Conservation (phyloP, 2,113 vertebrate genomes). For the Triplophysa rosa region DNA sequence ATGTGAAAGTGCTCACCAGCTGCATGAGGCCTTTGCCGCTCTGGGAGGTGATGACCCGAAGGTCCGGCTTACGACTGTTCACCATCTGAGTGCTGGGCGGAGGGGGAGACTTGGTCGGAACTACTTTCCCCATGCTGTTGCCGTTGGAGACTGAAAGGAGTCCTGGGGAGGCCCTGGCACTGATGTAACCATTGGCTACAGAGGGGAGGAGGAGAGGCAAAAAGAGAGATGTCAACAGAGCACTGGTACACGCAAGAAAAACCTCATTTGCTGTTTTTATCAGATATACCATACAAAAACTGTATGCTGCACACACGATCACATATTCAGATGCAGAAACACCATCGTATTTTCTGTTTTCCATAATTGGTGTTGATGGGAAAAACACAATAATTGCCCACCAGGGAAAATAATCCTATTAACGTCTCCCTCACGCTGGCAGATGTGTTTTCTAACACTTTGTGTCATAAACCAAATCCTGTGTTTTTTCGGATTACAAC, state of each 20-base stretch:
- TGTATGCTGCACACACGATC: background rate
- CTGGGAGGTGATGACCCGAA: constrained; percentile 96
- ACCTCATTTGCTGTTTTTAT: constrained; percentile 26
- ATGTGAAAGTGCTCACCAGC: constrained; percentile 83
- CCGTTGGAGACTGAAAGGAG: constrained; percentile 94
- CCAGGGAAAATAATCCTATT: constrained; percentile 47
- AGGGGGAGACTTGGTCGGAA: constrained; percentile 89
- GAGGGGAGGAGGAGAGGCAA: constrained; percentile 38
- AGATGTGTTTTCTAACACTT: constrained; percentile 47
- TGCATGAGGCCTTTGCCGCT: constrained; percentile 92
- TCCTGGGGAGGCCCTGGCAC: constrained; percentile 91
- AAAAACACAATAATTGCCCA: constrained; percentile 46
- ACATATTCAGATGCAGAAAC: background rate
- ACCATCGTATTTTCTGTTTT: constrained; percentile 3
- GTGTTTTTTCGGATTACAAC: constrained; percentile 46
- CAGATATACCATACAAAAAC: constrained; percentile 16
- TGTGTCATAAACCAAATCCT: constrained; percentile 44
- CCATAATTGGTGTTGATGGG: constrained; percentile 13
- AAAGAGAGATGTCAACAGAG: constrained; percentile 36
- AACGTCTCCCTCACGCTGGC: constrained; percentile 34
- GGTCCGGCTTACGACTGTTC: constrained; percentile 90
- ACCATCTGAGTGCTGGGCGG: constrained; percentile 82
- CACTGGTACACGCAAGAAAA: background rate
- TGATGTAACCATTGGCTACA: constrained; percentile 92
- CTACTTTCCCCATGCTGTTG: constrained; percentile 91